A percentile compares a stretch with the other conserved stretches of the same genome.
These are phyloP conservation scores for Hypotaenidia philippensis DNA, from an alignment of 2,797 vertebrate species.

Conservation along the genomic window DNA sequence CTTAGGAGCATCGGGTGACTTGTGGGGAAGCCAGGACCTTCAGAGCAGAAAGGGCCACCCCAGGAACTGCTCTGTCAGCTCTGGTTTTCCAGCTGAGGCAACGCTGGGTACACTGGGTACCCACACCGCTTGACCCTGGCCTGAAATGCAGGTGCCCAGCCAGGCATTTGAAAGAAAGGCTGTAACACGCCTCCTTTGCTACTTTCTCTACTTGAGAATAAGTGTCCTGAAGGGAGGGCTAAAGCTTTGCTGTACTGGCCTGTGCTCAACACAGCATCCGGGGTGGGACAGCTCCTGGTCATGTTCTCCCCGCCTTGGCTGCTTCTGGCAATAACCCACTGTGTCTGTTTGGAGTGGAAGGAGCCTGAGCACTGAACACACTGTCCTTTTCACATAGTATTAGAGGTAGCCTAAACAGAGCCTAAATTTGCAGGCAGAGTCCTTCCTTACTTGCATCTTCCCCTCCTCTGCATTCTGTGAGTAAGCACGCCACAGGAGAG, in stretches of 20 bases:
- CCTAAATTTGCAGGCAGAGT: background rate
- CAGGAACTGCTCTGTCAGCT: background rate
- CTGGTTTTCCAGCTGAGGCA: rapidly evolving
- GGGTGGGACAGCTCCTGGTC: background rate
- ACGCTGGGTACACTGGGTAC: rapidly evolving
- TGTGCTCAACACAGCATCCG: background rate
- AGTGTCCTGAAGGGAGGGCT: background rate
- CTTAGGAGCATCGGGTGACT: background rate
- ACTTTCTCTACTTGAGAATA: background rate
- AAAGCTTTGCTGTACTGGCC: background rate
- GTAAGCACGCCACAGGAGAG: rapidly evolving
- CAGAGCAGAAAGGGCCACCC: background rate
- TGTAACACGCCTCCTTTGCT: background rate
- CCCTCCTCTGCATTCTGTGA: background rate
- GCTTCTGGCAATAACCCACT: rapidly evolving
- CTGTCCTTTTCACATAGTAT: background rate
- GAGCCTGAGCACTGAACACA: background rate
- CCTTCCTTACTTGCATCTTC: background rate
- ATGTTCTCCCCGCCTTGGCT: rapidly evolving
- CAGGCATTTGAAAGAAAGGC: background rate
- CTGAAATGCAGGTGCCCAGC: background rate
- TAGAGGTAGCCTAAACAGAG: background rate
- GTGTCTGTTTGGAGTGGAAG: background rate
- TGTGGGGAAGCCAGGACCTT: background rate
- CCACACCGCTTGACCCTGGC: background rate